A percentile compares a stretch with the other conserved stretches of the same genome.
phyloP scores from a whole-genome alignment of 2,797 vertebrate genomes.

The Falco cherrug region DNA sequence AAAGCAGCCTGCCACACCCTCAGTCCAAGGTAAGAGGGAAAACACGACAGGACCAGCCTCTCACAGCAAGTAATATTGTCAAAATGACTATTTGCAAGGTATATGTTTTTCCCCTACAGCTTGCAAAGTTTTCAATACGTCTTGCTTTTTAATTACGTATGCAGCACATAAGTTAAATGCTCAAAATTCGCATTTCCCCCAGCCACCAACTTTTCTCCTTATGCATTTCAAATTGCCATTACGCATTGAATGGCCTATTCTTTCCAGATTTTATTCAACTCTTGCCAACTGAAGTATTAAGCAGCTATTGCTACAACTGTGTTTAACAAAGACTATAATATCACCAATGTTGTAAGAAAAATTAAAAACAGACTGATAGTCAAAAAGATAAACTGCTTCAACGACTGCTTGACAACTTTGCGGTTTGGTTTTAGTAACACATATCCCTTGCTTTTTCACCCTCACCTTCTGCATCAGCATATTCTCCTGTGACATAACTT shows the following conservation, averaged over 20 bases:
- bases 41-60: background rate
- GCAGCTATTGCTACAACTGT: background rate
- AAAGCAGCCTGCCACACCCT: background rate
- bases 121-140: background rate
- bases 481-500: background rate
- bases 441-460: background rate
- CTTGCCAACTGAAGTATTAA: background rate
- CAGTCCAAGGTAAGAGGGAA: background rate
- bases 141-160: background rate
- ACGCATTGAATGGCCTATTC: background rate
- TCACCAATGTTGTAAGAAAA: background rate
- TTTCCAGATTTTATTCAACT: background rate
- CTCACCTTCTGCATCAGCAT: background rate
- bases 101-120: background rate
- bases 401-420: background rate
- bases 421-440: background rate
- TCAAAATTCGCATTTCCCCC: background rate
- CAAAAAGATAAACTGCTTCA: background rate
- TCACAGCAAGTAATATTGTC: rapidly evolving
- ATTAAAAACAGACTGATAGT: background rate
- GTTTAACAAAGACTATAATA: background rate
- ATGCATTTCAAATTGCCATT: background rate
- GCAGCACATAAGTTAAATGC: background rate
- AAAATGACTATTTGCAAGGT: background rate
- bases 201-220: background rate